A percentile compares a stretch with the other conserved stretches of the same genome.
Conservation (phyloP, 2,113 vertebrate species). For the Vireo altiloquus region DNA sequence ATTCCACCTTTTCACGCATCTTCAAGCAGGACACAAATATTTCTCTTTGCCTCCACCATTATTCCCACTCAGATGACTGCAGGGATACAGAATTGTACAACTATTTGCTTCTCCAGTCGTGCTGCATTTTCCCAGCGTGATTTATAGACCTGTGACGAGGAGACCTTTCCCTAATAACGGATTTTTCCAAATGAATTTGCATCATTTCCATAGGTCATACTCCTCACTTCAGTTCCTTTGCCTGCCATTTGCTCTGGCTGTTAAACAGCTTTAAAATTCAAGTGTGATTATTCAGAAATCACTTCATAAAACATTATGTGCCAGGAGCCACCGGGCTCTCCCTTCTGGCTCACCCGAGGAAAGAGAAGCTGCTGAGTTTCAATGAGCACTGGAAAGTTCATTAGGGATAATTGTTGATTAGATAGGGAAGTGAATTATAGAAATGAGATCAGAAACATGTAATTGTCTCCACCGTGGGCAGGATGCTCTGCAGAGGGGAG, state of each 20-base stretch:
- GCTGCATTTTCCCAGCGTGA: not conserved
- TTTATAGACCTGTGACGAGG: not conserved
- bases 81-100: not conserved
- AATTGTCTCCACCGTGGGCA: not conserved
- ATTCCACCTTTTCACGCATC: not conserved
- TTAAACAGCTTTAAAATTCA: slow-evolving; percentile 17
- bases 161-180: not conserved
- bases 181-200: slow-evolving; percentile 1
- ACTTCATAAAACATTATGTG: not conserved
- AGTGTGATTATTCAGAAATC: slow-evolving; percentile 7
- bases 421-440: not conserved
- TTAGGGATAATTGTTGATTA: slow-evolving; percentile 16
- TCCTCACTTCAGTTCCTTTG: not conserved
- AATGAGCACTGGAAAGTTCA: not conserved
- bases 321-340: not conserved
- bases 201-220: not conserved
- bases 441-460: not conserved
- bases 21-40: not conserved
- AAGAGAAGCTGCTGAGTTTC: not conserved
- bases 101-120: not conserved
- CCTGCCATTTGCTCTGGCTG: slow-evolving; percentile 16
- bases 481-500: not conserved
- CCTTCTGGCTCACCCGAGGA: not conserved
- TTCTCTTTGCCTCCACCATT: not conserved
- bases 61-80: not conserved